phyloP scores from a whole-genome alignment of 2,888 invertebrate genomes.

The Ophion ellenae region DNA sequence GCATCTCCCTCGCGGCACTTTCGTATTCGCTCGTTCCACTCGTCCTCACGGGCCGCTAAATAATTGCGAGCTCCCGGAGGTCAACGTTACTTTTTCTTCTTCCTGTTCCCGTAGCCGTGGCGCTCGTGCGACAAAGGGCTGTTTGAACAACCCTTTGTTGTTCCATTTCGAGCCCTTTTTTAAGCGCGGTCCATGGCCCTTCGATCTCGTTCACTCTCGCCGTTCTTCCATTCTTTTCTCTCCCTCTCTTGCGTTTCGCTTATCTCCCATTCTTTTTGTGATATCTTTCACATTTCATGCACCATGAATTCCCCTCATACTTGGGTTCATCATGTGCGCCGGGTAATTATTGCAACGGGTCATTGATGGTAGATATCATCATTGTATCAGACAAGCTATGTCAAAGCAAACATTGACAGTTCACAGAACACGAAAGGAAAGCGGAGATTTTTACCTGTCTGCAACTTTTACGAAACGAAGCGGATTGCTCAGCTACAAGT shows the following conservation, averaged over 20 bases:
- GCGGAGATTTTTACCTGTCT: too few relatives aligned
- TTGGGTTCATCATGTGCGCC: background rate
- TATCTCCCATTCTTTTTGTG: background rate
- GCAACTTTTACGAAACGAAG: too few relatives aligned
- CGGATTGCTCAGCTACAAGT: too few relatives aligned
- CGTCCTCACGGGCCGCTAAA: slow-evolving; percentile 72
- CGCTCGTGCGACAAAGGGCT: slow-evolving; percentile 75
- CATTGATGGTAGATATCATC: background rate
- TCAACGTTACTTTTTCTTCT: slow-evolving; percentile 73
- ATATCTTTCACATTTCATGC: slow-evolving; percentile 41
- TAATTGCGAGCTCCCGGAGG: slow-evolving; percentile 73
- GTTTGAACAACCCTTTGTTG: slow-evolving; percentile 72
- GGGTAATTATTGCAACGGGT: background rate
- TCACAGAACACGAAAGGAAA: too few relatives aligned
- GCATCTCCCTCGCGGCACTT: slow-evolving; percentile 3
- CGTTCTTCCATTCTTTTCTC: slow-evolving; percentile 49
- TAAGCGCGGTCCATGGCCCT: slow-evolving; percentile 5
- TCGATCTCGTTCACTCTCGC: slow-evolving; percentile 52
- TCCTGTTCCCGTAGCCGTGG: slow-evolving; percentile 62
- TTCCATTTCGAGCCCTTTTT: slow-evolving; percentile 55
- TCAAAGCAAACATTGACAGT: too few relatives aligned
- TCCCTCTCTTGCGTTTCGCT: slow-evolving; percentile 29
- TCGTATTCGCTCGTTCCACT: slow-evolving; percentile 5
- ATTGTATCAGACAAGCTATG: too few relatives aligned
- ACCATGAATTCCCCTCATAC: slow-evolving; percentile 13